Conservation (phyloP, 1,140 invertebrate species). For the Heterodera carotae region DNA sequence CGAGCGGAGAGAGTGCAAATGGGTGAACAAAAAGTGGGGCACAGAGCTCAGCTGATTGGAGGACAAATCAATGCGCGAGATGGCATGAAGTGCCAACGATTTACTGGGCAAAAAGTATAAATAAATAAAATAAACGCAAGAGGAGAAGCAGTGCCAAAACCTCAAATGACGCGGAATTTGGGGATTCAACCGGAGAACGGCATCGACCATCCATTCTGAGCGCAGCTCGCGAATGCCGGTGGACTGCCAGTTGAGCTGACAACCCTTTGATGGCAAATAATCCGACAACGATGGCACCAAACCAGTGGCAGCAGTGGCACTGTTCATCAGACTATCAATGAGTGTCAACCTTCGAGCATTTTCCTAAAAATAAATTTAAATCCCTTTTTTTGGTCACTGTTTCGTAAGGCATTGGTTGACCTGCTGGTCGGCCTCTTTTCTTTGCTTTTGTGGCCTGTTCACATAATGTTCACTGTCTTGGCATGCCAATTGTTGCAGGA, state of each 20-base stretch:
- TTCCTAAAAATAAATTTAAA: conserved; percentile 14
- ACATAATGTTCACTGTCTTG: conserved; percentile 69
- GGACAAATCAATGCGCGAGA: conserved; percentile 90
- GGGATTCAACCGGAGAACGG: conserved; percentile 80
- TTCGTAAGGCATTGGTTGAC: too few species aligned
- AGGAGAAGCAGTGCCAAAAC: conserved; percentile 1
- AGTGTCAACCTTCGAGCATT: conserved; percentile 35
- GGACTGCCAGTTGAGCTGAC: conserved; percentile 89
- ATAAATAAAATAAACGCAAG: conserved; percentile 1
- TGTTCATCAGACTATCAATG: conserved; percentile 54
- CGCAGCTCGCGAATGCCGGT: conserved; percentile 75
- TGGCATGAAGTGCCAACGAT: conserved; percentile 77
- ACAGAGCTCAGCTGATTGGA: conserved; percentile 81
- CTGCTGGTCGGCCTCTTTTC: neutral
- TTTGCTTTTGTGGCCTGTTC: conserved; percentile 75
- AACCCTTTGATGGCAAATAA: conserved; percentile 81
- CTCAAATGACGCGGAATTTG: conserved; percentile 69
- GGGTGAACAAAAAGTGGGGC: conserved; percentile 78
- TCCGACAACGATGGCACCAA: conserved; percentile 67
- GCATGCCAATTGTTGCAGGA: conserved; percentile 46
- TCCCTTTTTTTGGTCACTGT: too few species aligned
- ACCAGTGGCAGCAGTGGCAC: conserved; percentile 22
- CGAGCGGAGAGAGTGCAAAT: conserved; percentile 74
- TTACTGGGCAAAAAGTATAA: neutral
- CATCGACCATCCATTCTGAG: conserved; percentile 80